Evolutionary conservation across 2,797 vertebrate genomes (phyloP).

Genomic region (Platalea minor): DNA sequence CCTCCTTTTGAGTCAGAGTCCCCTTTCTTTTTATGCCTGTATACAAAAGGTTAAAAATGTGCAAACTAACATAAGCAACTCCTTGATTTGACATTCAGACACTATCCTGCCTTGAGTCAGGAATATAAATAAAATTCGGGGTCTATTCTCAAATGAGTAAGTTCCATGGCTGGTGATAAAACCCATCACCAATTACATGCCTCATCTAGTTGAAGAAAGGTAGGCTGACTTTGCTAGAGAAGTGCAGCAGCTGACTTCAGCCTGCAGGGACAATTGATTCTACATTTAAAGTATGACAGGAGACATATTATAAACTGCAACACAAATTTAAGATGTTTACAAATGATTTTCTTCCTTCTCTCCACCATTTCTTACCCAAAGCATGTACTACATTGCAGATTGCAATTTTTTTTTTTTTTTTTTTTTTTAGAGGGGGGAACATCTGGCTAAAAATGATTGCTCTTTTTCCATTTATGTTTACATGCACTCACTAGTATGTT

Average conservation of each 20-base stretch:
- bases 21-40: not conserved
- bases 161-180: not conserved
- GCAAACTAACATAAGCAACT: not conserved
- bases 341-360: not conserved
- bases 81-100: not conserved
- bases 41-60: not conserved
- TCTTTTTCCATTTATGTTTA: not conserved
- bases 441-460: not conserved
- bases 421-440: not conserved
- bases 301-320: not conserved
- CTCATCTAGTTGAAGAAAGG: constrained; percentile 42
- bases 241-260: not conserved
- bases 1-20: not conserved
- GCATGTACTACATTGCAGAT: not conserved
- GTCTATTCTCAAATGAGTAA: constrained; percentile 9
- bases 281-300: not conserved
- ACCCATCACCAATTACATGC: constrained; percentile 25
- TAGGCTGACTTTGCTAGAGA: not conserved
- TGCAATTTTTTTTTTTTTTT: not conserved
- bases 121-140: not conserved
- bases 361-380: not conserved
- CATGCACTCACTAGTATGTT: not conserved
- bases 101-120: not conserved
- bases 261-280: constrained; percentile 6
- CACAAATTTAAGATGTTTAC: not conserved